Evolutionary conservation across 2,888 invertebrate genomes (phyloP), one percentile per base, ranked within the genome.

Genomic region (Tyria jacobaeae): DNA sequence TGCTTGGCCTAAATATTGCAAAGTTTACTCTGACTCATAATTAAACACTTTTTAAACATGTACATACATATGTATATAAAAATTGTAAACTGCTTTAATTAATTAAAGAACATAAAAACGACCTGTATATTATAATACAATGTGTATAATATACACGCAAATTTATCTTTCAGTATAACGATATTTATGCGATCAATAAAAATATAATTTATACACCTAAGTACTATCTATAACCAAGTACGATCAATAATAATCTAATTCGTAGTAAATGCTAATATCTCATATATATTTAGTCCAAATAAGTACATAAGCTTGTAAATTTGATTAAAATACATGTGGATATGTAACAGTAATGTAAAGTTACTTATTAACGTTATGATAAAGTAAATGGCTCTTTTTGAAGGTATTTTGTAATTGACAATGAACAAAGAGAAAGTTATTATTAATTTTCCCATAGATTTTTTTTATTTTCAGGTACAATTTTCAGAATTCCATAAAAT

Each of bases 311-410:
- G 59, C 74, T 66, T 76, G 48, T 60, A 57, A 31, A 66, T 63
- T 50, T 60, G 24, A 61, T 1, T 34, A 52, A 34, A 35, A 44
- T 60, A 37, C 59, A 51, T 17, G 25, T 48, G 17, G 9, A 27
- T 37, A 27, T 48, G 7, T 53, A 50, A 60, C 53, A 49, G 14
- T 35, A 31, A 48, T 51, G 5, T 55, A 52, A 44, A n/a, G 59
- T 54, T 66, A 60, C 27, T 62, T 54, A 54, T 24, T 63, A 61
- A 52, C 17, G 37, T 39, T 76, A 71, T 50, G 55, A 9, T 58
- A 44, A 48, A 41, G 25, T 47, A 31, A 41, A 37, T 49, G 66
- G 63, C 41, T 74, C 57, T 66, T 66, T 71, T 75, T 77, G 67
- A 27, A 64, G 56, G 62, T 54, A 35, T 39, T 14, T 3, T 17